Base-by-base conservation (phyloP, 2,113 vertebrate species). In the Apus apus region DNA sequence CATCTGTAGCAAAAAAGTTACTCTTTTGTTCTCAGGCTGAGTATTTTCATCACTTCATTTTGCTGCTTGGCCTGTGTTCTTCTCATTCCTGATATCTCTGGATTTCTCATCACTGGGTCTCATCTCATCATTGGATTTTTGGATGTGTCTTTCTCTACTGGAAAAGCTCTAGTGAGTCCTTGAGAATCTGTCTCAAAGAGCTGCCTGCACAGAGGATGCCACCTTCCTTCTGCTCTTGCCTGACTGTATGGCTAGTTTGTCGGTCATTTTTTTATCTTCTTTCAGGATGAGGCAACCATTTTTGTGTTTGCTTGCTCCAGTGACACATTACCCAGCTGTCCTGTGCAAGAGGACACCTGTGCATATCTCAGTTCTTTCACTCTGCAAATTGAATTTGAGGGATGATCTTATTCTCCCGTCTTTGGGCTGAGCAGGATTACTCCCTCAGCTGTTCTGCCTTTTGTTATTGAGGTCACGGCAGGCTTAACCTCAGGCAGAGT, bases 151-250 rank as follows among this genome's bases (percentile, higher is more conserved):
- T 80, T 85, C 51, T 53, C 13, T 53, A 15, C 14, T 45, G 57
- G 46, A 58, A 75, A 87, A 70, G 18, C 38, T 79, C 61, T 36
- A 18, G 43, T 18, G 50, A 32, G 22, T 50, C 46, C 48, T 67
- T 32, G 32, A 76, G 70, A 15, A 62, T 22, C 34, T 0, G 0
- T 54, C 56, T 46, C 58, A 34, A 32, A 67, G 53, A 61, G 53
- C 60, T 3, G 0, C 34, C 48, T 1, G 0, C 34, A 46, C 4
- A 0, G 0, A 57, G 58, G 65, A 46, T 76, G 27, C 22, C 38
- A 32, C 50, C 25, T 65, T 48, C 32, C 38, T 45, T 36, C 64
- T 56, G 27, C 30, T 77, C 60, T 43, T 3, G 3, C 27, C 40
- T 81, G 29, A 26, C 20, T 2, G 1, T 0, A 2, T 43, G 23